A percentile compares a stretch with the other conserved stretches of the same genome.
Conservation (phyloP, 2,797 vertebrate species). For the Pipistrellus kuhlii region DNA sequence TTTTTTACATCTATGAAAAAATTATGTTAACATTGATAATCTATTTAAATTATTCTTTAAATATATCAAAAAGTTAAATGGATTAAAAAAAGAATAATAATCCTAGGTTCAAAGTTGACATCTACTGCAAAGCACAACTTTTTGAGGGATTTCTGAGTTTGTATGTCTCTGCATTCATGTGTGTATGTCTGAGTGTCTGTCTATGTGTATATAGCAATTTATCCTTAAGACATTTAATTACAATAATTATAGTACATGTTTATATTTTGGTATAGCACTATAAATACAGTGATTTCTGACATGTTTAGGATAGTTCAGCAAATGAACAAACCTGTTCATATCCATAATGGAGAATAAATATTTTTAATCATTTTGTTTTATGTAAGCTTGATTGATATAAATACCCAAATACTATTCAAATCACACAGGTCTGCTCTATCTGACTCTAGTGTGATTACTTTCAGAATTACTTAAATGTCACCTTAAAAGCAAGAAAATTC, state of each 20-base stretch:
- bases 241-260: neutral
- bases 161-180: neutral
- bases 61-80: neutral
- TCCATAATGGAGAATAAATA: constrained; percentile 26
- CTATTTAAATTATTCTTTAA: neutral
- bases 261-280: neutral
- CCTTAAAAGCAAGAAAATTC: constrained; percentile 80
- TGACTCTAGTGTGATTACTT: constrained; percentile 71
- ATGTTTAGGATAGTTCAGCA: constrained; percentile 57
- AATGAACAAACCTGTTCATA: neutral
- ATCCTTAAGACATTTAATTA: neutral
- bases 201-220: neutral
- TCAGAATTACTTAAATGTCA: constrained; percentile 84
- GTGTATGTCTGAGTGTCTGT: neutral
- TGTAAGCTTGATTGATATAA: constrained; percentile 27
- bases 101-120: neutral
- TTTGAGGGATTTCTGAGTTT: neutral
- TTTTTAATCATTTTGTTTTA: constrained; percentile 59
- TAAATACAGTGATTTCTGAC: neutral
- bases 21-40: neutral
- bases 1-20: neutral
- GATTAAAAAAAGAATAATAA: neutral
- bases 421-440: constrained; percentile 65
- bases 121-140: neutral
- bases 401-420: constrained; percentile 50